phyloP scores from a whole-genome alignment of 2,888 invertebrate species.

The Uropetala carovei region DNA sequence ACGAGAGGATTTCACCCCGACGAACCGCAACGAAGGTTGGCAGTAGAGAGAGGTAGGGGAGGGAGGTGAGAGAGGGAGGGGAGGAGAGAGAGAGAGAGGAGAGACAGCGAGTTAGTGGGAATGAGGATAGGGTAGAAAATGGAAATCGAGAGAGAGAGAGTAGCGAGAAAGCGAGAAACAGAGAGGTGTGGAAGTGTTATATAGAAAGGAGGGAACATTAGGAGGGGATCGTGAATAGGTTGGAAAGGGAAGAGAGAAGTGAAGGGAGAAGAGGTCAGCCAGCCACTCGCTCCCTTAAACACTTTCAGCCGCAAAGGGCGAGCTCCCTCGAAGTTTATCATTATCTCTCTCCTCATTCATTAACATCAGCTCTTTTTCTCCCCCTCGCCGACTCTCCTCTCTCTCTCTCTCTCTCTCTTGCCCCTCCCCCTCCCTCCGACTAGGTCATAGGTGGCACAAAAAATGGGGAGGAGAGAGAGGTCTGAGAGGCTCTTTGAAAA shows the following conservation, averaged over 20 bases:
- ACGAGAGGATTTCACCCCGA: background rate
- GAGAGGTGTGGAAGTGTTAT: background rate
- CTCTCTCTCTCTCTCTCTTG: background rate
- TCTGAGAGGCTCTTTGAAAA: background rate
- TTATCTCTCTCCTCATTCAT: conserved; percentile 25
- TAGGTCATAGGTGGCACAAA: conserved; percentile 1
- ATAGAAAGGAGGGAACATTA: background rate
- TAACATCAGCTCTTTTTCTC: conserved; percentile 27
- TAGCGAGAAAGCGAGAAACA: background rate
- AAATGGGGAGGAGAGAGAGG: background rate
- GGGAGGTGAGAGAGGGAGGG: background rate
- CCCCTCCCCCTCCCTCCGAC: background rate
- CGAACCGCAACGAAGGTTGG: background rate
- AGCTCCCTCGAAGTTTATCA: conserved; percentile 11
- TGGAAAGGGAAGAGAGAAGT: background rate
- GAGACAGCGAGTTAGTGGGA: background rate
- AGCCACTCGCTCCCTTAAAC: background rate
- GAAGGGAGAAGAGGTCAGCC: background rate
- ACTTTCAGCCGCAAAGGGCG: conserved; percentile 7
- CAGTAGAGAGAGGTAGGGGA: background rate
- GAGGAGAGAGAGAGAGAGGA: background rate
- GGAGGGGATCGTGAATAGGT: background rate
- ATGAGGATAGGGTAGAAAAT: background rate
- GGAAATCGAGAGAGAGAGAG: background rate
- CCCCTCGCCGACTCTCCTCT: background rate